phyloP scores from a whole-genome alignment of 2,888 invertebrate species.

The Fragum whitleyi region DNA sequence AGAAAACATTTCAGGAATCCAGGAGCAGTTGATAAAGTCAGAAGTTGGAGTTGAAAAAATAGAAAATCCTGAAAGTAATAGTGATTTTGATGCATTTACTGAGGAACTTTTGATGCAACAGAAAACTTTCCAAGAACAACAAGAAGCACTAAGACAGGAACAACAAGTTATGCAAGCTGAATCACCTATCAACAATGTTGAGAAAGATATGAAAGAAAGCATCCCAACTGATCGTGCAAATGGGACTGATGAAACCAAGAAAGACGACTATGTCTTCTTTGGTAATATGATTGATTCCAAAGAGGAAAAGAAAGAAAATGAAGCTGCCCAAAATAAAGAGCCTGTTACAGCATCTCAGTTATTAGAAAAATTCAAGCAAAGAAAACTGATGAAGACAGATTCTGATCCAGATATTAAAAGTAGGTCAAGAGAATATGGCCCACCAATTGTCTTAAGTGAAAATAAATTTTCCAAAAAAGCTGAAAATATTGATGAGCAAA shows the following conservation, averaged over 20 bases:
- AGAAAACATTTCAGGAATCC: neutral
- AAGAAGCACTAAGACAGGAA: conserved; percentile 10
- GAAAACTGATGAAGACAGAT: conserved; percentile 39
- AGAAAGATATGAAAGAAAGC: neutral
- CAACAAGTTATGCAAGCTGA: neutral
- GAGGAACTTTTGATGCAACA: conserved; percentile 13
- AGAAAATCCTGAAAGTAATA: neutral
- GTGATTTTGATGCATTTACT: conserved; percentile 14
- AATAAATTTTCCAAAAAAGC: neutral
- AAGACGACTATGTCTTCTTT: conserved; percentile 49
- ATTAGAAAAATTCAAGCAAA: conserved; percentile 62
- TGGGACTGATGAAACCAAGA: neutral
- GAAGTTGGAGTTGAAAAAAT: neutral
- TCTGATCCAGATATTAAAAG: conserved; percentile 30
- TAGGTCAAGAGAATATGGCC: neutral
- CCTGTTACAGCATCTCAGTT: conserved; percentile 62
- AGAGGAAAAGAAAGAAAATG: conserved; percentile 46
- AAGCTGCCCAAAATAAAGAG: conserved; percentile 40
- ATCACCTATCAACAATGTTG: neutral
- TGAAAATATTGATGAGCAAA: conserved; percentile 15
- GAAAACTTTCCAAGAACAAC: neutral
- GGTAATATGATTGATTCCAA: conserved; percentile 44
- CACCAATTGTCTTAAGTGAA: neutral
- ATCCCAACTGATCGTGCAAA: neutral
- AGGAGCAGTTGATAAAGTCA: neutral